Conservation (phyloP, 2,113 vertebrate species). For the Pachyramphus minor region DNA sequence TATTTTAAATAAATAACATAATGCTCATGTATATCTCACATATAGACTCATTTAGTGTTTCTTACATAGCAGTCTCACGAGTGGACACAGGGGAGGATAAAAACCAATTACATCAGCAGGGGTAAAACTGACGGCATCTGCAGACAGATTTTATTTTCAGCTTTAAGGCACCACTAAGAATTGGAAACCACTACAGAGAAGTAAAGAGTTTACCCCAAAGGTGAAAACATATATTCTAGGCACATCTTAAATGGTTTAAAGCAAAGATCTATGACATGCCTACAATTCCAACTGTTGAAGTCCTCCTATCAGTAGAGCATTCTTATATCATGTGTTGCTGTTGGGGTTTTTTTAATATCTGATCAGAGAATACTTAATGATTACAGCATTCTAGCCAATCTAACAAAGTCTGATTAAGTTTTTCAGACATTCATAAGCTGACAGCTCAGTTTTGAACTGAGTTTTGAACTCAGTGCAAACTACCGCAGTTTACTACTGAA, state of each 20-base stretch:
- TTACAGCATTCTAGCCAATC: not conserved
- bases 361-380: not conserved
- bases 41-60: not conserved
- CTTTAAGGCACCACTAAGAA: not conserved
- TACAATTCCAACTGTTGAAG: not conserved
- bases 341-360: not conserved
- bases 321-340: not conserved
- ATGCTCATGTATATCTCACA: not conserved
- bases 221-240: not conserved
- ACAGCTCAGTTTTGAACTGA: not conserved
- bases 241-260: not conserved
- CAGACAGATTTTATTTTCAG: not conserved
- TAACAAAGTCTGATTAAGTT: not conserved
- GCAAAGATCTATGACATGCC: not conserved
- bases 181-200: not conserved
- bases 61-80: not conserved
- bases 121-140: not conserved
- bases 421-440: not conserved
- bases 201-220: not conserved
- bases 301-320: fast-evolving
- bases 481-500: not conserved
- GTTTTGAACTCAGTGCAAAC: not conserved
- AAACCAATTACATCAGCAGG: not conserved
- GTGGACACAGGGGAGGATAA: fast-evolving
- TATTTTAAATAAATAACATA: not conserved